A percentile compares a stretch with the other conserved stretches of the same genome.
phyloP scores from a whole-genome alignment of 2,797 vertebrate genomes.

The Sebastiscus albofasciatus region DNA sequence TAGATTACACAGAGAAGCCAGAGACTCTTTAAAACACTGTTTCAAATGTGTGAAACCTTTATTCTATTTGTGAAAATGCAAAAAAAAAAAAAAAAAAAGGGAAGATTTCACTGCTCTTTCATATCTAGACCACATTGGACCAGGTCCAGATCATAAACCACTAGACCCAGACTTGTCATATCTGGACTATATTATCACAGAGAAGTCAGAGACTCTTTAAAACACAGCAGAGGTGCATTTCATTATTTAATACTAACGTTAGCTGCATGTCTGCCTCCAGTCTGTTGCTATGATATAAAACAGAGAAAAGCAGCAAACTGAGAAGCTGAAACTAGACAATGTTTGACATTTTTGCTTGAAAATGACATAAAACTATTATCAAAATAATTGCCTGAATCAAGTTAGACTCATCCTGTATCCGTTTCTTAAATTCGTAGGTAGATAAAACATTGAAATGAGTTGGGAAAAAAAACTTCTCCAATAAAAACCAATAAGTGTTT shows the following conservation, averaged over 20 bases:
- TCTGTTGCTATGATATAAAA: background rate
- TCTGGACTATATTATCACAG: no score
- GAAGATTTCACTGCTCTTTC: background rate
- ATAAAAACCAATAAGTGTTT: background rate
- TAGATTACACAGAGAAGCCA: no score
- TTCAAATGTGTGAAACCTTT: no score
- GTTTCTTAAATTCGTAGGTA: background rate
- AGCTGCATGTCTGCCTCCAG: background rate
- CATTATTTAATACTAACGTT: background rate
- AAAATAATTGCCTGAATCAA: background rate
- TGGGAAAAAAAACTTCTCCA: background rate
- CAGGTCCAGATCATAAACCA: background rate
- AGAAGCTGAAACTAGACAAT: background rate
- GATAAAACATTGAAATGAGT: background rate
- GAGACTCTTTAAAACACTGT: no score
- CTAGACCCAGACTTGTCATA: no score
- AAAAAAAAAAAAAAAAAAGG: no score
- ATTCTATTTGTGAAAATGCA: background rate
- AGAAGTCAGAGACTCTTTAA: no score
- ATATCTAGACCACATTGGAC: background rate
- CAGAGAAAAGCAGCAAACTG: background rate
- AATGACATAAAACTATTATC: background rate
- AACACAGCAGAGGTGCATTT: background rate
- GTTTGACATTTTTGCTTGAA: background rate
- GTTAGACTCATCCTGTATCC: background rate